Conservation (phyloP, 2,888 invertebrate genomes). For the Mactromeris polynyma region DNA sequence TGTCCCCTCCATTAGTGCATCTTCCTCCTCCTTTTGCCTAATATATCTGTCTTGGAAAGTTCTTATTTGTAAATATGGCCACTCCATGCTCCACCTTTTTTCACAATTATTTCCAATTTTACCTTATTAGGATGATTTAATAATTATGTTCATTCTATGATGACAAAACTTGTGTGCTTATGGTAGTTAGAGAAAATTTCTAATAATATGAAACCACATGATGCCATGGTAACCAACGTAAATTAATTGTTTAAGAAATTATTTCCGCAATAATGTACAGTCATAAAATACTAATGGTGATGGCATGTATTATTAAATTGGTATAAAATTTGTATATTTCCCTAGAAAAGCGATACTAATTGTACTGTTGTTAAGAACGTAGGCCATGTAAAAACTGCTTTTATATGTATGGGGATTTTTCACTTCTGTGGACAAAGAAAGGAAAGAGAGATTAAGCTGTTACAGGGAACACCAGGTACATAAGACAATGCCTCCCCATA, state of each 20-base stretch:
- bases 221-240: constrained; percentile 2
- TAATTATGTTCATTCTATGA: too few species aligned
- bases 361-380: neutral
- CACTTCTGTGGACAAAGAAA: too few species aligned
- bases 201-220: neutral
- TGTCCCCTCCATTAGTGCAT: too few species aligned
- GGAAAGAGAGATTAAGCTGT: too few species aligned
- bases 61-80: too few species aligned
- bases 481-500: too few species aligned
- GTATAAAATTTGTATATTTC: neutral
- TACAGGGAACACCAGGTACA: too few species aligned
- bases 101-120: too few species aligned
- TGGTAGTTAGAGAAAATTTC: neutral
- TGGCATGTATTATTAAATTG: constrained; percentile 4
- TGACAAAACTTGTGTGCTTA: neutral
- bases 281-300: neutral
- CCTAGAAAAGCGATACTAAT: neutral
- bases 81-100: too few species aligned
- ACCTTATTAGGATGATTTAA: too few species aligned
- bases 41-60: too few species aligned
- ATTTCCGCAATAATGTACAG: neutral
- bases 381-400: neutral
- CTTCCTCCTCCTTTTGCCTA: too few species aligned
- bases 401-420: neutral
- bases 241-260: constrained; percentile 2